These are phyloP conservation scores for Paragorgia papillata DNA, from an alignment of 92 coral and sea anemone species.

Conservation along the genomic window DNA sequence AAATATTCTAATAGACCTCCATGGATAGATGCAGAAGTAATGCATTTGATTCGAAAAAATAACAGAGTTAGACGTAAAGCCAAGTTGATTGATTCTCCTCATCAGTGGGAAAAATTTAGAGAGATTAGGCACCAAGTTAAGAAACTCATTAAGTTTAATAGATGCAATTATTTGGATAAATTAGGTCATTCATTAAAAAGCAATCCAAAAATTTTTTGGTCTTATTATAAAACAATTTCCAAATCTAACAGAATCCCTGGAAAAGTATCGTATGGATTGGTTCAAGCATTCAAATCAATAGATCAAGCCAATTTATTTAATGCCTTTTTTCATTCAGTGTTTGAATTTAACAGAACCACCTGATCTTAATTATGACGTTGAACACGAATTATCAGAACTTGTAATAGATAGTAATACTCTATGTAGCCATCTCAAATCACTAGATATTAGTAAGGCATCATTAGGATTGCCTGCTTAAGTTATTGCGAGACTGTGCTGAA, in stretches of 20 bases:
- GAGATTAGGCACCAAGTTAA: constrained; percentile 48
- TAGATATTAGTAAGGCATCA: background rate
- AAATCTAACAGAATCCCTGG: constrained; percentile 47
- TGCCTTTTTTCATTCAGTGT: constrained; percentile 56
- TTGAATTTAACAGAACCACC: constrained; percentile 21
- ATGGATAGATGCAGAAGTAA: constrained; percentile 52
- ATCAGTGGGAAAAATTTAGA: constrained; percentile 30
- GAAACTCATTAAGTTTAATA: too few species aligned
- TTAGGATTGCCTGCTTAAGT: constrained; percentile 2
- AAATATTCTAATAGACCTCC: constrained; percentile 53
- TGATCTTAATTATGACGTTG: constrained; percentile 28
- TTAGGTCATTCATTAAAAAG: constrained; percentile 34
- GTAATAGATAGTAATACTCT: constrained; percentile 14
- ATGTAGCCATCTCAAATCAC: background rate
- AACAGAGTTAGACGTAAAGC: constrained; percentile 49
- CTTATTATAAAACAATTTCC: constrained; percentile 49
- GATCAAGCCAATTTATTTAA: constrained; percentile 56
- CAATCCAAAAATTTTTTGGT: constrained; percentile 55
- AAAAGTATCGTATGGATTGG: constrained; percentile 29
- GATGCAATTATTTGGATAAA: constrained; percentile 26
- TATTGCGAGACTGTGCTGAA: constrained; percentile 12
- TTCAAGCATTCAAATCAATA: constrained; percentile 31
- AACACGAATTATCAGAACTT: background rate
- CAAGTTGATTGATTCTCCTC: constrained; percentile 23
- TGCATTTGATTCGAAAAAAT: constrained; percentile 42